phyloP scores from a whole-genome alignment of 2,113 vertebrate species.

The Callipepla californica region DNA sequence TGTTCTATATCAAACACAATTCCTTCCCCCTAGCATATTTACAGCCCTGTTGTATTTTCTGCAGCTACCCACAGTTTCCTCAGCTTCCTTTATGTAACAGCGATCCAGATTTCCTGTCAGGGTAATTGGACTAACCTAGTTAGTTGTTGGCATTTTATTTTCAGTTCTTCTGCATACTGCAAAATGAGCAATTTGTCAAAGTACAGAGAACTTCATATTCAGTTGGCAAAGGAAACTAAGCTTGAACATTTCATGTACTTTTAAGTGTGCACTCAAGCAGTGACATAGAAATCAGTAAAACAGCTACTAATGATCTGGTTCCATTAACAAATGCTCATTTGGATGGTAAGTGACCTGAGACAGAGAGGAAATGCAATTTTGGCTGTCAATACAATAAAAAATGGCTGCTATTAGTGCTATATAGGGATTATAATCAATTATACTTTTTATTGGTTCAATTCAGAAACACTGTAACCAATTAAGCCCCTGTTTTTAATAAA shows the following conservation, averaged over 20 bases:
- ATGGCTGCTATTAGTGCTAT: constrained; percentile 64
- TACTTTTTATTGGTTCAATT: constrained; percentile 77
- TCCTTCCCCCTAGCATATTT: neutral
- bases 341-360: constrained; percentile 75
- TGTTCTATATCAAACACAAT: neutral
- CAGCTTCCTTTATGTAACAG: constrained; percentile 14
- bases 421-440: constrained; percentile 75
- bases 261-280: constrained; percentile 63
- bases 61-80: neutral
- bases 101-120: neutral
- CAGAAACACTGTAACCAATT: constrained; percentile 62
- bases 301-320: constrained; percentile 74
- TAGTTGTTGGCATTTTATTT: constrained; percentile 55
- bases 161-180: constrained; percentile 23
- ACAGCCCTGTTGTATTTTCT: neutral
- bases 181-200: constrained; percentile 67
- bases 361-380: constrained; percentile 74
- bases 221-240: constrained; percentile 14
- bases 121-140: constrained; percentile 21
- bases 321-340: constrained; percentile 79
- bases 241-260: neutral
- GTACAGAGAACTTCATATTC: constrained; percentile 37
- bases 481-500: constrained; percentile 71
- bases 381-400: constrained; percentile 76
- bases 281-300: constrained; percentile 64